Evolutionary conservation across 1,140 invertebrate genomes (phyloP), one percentile per base, ranked within the genome.

Genomic region (Ceratosolen fusciceps): DNA sequence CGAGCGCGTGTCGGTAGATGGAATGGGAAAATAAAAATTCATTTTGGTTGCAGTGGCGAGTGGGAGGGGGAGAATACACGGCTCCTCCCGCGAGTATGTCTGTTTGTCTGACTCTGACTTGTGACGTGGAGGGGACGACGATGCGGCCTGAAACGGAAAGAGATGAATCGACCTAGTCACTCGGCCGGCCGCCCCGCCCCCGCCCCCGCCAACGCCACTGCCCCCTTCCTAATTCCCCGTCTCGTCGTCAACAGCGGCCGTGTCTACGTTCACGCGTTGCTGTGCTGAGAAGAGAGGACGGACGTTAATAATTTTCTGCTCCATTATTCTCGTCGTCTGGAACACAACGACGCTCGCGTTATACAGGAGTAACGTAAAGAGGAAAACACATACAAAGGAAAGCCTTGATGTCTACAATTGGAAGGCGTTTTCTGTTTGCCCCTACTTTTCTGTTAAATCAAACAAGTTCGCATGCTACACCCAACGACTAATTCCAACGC

Each of bases 291-390:
- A 9, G 19, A 10, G 62, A 3, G 49, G 19, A 19, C 14, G 29
- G 58, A 70, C n/a, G 72, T 47, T 74, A 74, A 74, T 74, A 74
- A 74, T 74, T 74, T 74, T 74, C 54, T 74, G 37, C 37, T 39
- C 37, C 37, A 74, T 74, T 74, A 74, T 74, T 74, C 72, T 74
- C 54, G 72, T 39, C 37, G 54, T 2, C n/a, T 26, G 24, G 37
- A n/a, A n/a, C n/a, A n/a, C n/a, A n/a, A n/a, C n/a, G n/a, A 60
- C 72, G 9, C 3, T 60, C 54, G 56, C 21, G 37, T 26, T 24
- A 26, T 74, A 62, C 47, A 74, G 43, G 56, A 39, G 19, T 74
- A 58, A 74, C 73, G 73, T 65, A 74, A 74, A 56, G 37, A 43
- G 47, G n/a, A 39, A 43, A 58, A 37, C 73, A 37, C 56, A 47